Base-by-base conservation (phyloP, 2,888 invertebrate genomes). In the Himalopsyche kuldschensis region DNA sequence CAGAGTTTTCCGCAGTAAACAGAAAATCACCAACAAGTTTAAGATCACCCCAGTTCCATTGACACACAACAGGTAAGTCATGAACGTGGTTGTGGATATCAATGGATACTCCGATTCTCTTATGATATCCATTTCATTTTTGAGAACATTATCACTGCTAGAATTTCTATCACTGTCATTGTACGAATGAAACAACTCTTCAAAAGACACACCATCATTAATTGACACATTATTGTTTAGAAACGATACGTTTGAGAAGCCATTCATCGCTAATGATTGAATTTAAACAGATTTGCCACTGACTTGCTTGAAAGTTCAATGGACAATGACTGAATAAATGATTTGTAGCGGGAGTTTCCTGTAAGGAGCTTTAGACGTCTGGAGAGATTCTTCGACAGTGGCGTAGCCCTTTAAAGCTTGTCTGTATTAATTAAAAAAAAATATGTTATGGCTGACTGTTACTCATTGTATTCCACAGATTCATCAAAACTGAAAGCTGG, bases 11-110 rank as follows among this genome's bases (percentile, higher is more conserved):
- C 48, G 82, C 27, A 84, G 47, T 48, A 84, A 32, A 77, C 83
- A 48, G 31, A 69, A 75, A 77, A 85, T 82, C 55, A 80, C 41
- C 78, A 81, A 41, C 27, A 55, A 17, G 89, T 91, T 90, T 85
- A 90, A 89, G 78, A 92, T 89, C 82, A 90, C 89, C 81, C 90
- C 91, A 87, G 90, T 90, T 89, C 91, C 91, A 87, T 91, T 90
- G 88, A 90, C 88, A 88, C 89, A 89, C 87, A 90, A 89, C 86
- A 90, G 86, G 88, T 87, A 89, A 79, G 88, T 88, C 84, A 89
- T 90, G 86, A 91, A 88, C 86, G 88, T 88, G 85, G 90, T 89
- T 88, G 91, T 89, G 88, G 91, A 89, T 88, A 90, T 69, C 27
- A 69, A 30, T 15, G 69, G 69, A 27, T 27, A 69, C 30, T 69